A percentile compares a stretch with the other conserved stretches of the same genome.
Conservation (phyloP, 92 coral and sea anemone genomes). For the Actinostola sp. region DNA sequence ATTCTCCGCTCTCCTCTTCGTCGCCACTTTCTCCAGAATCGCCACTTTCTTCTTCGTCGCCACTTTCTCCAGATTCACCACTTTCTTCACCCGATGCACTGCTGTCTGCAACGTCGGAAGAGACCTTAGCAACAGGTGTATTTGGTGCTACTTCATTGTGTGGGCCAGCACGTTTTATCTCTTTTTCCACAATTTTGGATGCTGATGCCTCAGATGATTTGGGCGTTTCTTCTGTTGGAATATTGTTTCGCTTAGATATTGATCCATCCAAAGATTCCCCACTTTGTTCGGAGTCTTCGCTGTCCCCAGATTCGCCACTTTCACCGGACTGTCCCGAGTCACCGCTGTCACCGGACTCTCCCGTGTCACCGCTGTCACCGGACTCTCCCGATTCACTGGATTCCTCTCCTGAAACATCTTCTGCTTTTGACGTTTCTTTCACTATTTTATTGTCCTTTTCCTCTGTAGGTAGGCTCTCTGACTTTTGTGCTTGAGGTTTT, state of each 20-base stretch:
- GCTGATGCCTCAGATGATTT: background rate
- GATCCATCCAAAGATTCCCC: slow-evolving; percentile 37
- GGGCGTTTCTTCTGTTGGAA: slow-evolving; percentile 48
- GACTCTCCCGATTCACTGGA: too few relatives aligned
- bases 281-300: slow-evolving; percentile 37
- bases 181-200: background rate
- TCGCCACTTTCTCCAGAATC: slow-evolving; percentile 5
- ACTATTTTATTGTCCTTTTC: too few relatives aligned
- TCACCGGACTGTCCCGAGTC: slow-evolving; percentile 22
- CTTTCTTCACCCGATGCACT: slow-evolving; percentile 29
- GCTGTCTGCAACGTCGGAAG: slow-evolving; percentile 12
- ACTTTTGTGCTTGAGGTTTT: background rate
- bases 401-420: background rate
- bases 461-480: too few relatives aligned
- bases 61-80: slow-evolving; percentile 40
- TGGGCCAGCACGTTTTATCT: background rate
- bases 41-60: slow-evolving; percentile 61
- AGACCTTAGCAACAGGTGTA: background rate
- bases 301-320: slow-evolving; percentile 27
- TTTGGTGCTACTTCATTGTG: background rate
- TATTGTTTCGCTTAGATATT: slow-evolving; percentile 44
- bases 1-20: too few relatives aligned
- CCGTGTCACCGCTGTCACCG: too few relatives aligned
- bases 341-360: too few relatives aligned
- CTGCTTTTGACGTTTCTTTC: background rate